Conservation (phyloP, 2,888 invertebrate species). For the Metalampra italica region DNA sequence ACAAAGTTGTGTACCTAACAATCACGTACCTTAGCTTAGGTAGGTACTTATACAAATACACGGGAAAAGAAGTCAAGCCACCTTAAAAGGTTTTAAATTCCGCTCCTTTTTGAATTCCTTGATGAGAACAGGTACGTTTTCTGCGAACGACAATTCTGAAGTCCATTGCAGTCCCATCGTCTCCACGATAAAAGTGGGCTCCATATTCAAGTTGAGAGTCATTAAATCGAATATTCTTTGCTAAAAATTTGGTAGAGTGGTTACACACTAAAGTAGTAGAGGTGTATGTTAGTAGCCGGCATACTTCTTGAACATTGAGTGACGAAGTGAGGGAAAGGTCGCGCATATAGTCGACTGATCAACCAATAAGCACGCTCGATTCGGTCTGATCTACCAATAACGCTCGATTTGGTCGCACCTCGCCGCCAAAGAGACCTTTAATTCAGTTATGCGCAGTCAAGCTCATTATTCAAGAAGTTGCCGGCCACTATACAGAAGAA, state of each 20-base stretch:
- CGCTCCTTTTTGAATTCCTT: constrained; percentile 72
- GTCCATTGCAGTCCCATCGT: constrained; percentile 73
- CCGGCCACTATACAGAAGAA: no score
- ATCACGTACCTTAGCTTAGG: background rate
- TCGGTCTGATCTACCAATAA: no score
- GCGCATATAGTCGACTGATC: no score
- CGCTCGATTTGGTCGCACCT: no score
- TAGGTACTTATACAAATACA: background rate
- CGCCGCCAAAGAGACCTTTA: no score
- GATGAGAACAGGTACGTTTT: constrained; percentile 62
- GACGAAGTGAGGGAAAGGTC: no score
- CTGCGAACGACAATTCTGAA: constrained; percentile 70
- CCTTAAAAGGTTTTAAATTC: constrained; percentile 78
- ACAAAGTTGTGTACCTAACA: background rate
- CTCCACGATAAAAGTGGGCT: constrained; percentile 76
- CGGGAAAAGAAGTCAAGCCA: constrained; percentile 14
- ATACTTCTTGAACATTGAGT: no score
- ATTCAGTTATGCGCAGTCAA: no score
- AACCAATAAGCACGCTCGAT: no score
- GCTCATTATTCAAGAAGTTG: no score
- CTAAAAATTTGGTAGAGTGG: constrained; percentile 37
- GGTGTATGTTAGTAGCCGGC: no score
- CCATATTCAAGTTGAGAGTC: constrained; percentile 78
- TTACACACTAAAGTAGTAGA: background rate
- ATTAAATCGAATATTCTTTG: constrained; percentile 77